Evolutionary conservation across 1,140 invertebrate species (phyloP).

Genomic region (Pteromalus puparum): DNA sequence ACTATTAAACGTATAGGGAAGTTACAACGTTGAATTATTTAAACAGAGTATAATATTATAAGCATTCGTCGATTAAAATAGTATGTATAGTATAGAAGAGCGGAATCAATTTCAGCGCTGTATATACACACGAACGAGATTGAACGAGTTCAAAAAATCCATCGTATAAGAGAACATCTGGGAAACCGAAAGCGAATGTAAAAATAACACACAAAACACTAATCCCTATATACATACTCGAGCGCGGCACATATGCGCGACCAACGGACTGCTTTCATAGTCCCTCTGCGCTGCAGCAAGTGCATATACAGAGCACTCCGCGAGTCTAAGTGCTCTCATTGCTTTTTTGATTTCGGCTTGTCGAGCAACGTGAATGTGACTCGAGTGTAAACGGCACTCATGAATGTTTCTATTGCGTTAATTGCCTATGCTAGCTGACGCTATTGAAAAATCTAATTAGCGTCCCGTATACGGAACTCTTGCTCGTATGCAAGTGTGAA

Average conservation of each 20-base stretch:
- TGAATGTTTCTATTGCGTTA: neutral
- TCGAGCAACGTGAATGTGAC: neutral
- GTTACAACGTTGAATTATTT: no score
- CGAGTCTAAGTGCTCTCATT: neutral
- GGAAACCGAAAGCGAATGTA: neutral
- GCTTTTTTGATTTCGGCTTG: neutral
- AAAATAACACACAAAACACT: neutral
- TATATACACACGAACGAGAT: neutral
- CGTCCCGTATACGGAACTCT: neutral
- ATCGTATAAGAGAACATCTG: neutral
- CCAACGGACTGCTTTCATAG: constrained; percentile 12
- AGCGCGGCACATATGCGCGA: constrained; percentile 3
- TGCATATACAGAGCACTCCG: neutral
- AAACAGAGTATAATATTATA: no score
- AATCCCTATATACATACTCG: neutral
- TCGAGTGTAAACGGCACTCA: neutral
- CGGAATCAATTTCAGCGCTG: neutral
- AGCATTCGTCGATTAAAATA: no score
- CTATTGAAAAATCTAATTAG: neutral
- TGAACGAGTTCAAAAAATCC: neutral
- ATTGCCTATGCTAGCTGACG: neutral
- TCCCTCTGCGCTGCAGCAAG: neutral
- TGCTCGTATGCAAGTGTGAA: neutral
- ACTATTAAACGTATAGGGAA: no score
- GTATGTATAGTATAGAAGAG: neutral